These are phyloP conservation scores for Peromyscus eremicus DNA, from an alignment of 2,797 vertebrate genomes.

Conservation along the genomic window DNA sequence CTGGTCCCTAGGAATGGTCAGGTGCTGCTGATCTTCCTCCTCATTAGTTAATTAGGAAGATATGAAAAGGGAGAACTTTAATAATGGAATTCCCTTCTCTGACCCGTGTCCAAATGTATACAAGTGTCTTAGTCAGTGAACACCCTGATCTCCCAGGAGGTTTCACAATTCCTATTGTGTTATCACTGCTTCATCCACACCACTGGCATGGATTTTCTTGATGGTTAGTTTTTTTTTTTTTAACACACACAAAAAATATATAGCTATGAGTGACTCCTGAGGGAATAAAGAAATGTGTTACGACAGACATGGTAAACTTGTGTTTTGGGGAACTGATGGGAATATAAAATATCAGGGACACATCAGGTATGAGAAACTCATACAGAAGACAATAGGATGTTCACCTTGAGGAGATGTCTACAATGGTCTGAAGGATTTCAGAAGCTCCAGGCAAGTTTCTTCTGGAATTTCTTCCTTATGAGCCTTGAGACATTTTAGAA, in stretches of 20 bases:
- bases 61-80: neutral
- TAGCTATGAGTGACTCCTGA: neutral
- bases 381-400: neutral
- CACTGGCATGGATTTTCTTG: neutral
- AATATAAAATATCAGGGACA: neutral
- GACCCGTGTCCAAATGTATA: neutral
- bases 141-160: neutral
- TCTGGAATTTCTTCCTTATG: neutral
- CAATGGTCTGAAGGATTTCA: neutral
- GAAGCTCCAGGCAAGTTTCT: neutral
- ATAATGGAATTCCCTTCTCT: neutral
- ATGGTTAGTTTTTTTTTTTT: constrained; percentile 12
- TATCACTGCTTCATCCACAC: neutral
- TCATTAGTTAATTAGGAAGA: neutral
- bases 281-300: neutral
- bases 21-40: neutral
- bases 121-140: neutral
- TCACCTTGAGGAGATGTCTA: neutral
- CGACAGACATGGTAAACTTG: neutral
- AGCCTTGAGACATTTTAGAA: neutral
- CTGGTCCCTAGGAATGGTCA: neutral
- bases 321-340: neutral
- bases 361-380: neutral
- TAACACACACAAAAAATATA: neutral
- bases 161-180: neutral